Evolutionary conservation across 2,113 vertebrate genomes (phyloP), one percentile per base, ranked within the genome.

Genomic region (Xiphias gladius): DNA sequence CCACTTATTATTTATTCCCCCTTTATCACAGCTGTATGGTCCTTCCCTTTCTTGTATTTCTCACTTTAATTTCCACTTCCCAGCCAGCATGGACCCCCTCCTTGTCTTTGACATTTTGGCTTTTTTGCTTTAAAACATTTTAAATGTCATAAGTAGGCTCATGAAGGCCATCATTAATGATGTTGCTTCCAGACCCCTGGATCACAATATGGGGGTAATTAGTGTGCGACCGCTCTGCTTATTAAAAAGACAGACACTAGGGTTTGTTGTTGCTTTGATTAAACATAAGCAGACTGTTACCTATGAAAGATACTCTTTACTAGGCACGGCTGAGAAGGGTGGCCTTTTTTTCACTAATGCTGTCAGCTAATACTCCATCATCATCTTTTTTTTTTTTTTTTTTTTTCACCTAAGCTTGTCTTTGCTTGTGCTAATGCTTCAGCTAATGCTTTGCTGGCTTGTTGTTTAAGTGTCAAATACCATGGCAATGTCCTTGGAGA

Each of bases 141-240:
- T 86, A 86, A 92, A 94, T 93, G 92, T 87, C 92, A 93, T 74
- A 84, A 81, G 59, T 69, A 79, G 70, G 63, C 68, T 86, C 75
- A 69, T 79, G 77, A 89, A 92, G 83, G 86, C 41, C 55, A 59
- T 83, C 37, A 67, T 90, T 90, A 92, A 83, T 43, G 54, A 77
- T 75, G 86, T 70, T 86, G 63, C 80, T 76, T 80, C 83, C 73
- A 84, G 86, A 83, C 80, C 41, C 82, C 83, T 77, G 52, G 67
- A 86, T 89, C 84, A 90, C 89, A 92, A 79, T 88, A 72, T 78
- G 89, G 81, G 76, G 70, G 61, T 76, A 90, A 91, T 92, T 93
- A 92, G 73, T 63, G 17, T 80, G 68, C 19, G 76, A 73, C 86
- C 54, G 74, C 79, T 73, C 17, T 26, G 59, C 72, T 85, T 80